These are phyloP conservation scores for Ophion ellenae DNA, from an alignment of 2,888 invertebrate genomes.

Conservation along the genomic window DNA sequence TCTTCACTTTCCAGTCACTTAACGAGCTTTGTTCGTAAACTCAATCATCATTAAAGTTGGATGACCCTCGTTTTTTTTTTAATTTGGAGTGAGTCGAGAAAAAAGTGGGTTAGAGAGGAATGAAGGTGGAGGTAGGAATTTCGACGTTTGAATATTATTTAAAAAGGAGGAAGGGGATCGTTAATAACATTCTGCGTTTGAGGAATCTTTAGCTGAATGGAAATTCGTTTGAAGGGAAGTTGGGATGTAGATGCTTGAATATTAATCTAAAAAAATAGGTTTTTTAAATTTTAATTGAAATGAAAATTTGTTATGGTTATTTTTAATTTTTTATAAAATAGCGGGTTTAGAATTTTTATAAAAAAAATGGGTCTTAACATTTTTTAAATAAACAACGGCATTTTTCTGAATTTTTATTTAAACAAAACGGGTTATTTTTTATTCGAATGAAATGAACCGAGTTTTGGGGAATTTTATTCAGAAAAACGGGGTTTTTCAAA, in stretches of 20 bases:
- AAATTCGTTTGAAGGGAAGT: not conserved
- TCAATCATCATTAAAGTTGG: not conserved
- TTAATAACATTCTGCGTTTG: not conserved
- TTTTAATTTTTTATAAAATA: not conserved
- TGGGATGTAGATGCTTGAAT: not conserved
- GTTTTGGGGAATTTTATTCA: not conserved
- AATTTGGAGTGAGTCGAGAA: not conserved
- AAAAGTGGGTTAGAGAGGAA: not conserved
- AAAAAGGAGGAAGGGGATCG: not conserved
- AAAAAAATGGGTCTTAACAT: not conserved
- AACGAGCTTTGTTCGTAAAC: not conserved
- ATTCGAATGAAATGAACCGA: no score
- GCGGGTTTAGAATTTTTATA: not conserved
- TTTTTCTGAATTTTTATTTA: no score
- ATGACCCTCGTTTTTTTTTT: not conserved
- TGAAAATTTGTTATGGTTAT: no score
- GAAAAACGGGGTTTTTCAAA: not conserved
- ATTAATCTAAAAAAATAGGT: not conserved
- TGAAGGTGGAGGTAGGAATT: not conserved
- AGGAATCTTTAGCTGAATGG: not conserved
- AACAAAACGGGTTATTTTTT: no score
- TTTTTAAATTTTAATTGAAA: not conserved
- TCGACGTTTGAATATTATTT: not conserved
- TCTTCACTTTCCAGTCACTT: not conserved
- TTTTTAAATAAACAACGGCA: no score